A percentile compares a stretch with the other conserved stretches of the same genome.
phyloP scores from a whole-genome alignment of 2,797 vertebrate genomes.

The Falco peregrinus region DNA sequence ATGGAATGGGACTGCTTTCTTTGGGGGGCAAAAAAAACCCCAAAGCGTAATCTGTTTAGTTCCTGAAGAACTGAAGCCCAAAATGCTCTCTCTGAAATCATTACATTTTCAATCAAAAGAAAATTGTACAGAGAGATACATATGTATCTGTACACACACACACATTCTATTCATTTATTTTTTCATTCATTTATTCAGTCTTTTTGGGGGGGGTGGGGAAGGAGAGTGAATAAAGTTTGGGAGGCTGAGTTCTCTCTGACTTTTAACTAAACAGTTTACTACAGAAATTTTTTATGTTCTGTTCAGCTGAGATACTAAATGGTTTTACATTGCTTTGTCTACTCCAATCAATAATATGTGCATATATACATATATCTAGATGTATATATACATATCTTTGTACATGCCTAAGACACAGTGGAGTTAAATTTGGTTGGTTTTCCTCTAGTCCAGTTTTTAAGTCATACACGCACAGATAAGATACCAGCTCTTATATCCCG shows the following conservation, averaged over 20 bases:
- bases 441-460: not conserved
- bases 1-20: not conserved
- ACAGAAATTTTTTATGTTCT: not conserved
- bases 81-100: not conserved
- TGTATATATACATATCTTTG: not conserved
- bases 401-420: not conserved
- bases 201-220: accelerated
- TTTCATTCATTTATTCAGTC: not conserved
- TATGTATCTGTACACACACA: not conserved
- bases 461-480: not conserved
- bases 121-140: not conserved
- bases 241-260: not conserved
- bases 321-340: not conserved
- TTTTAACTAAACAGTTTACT: not conserved
- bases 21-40: not conserved
- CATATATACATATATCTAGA: accelerated
- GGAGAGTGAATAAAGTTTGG: not conserved
- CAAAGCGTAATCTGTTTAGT: not conserved
- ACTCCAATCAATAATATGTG: not conserved
- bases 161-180: not conserved
- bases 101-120: not conserved
- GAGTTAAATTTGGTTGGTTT: not conserved
- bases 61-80: not conserved
- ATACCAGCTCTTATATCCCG: accelerated
- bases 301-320: not conserved